Evolutionary conservation across 37 sponge, comb jelly and placozoan species (phyloP).

Genomic region (Ianthella basta): DNA sequence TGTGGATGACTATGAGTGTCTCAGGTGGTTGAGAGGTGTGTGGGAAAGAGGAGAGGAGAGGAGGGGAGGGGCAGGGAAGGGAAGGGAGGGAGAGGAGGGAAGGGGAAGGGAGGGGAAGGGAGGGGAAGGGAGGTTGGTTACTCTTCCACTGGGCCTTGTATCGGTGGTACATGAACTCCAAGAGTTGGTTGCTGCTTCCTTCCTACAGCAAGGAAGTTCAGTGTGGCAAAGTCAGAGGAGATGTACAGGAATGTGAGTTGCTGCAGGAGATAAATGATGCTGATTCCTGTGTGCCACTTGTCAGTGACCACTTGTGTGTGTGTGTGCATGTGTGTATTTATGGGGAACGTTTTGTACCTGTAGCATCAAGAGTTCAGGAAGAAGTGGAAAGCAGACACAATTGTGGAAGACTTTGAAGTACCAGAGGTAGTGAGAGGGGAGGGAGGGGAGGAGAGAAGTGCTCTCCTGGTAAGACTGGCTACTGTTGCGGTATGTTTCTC

Average conservation of each 20-base stretch:
- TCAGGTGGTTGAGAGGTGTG: slow-evolving; percentile 73
- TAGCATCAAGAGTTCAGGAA: slow-evolving; percentile 60
- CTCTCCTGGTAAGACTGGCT: too few relatives aligned
- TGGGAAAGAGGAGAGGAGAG: neutral
- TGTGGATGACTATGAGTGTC: slow-evolving; percentile 50
- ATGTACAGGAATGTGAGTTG: slow-evolving; percentile 70
- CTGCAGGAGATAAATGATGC: neutral
- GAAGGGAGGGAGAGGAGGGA: too few relatives aligned
- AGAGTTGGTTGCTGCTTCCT: too few relatives aligned
- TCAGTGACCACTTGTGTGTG: neutral
- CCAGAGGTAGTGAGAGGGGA: slow-evolving; percentile 48
- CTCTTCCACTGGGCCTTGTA: too few relatives aligned
- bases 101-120: too few relatives aligned
- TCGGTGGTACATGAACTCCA: too few relatives aligned
- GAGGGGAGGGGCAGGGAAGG: too few relatives aligned
- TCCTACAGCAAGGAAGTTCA: slow-evolving; percentile 58
- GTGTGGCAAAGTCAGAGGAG: slow-evolving; percentile 56
- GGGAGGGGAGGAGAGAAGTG: too few relatives aligned
- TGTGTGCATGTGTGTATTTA: neutral
- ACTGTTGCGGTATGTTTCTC: too few relatives aligned
- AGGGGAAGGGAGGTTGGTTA: too few relatives aligned
- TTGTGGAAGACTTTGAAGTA: slow-evolving; percentile 58
- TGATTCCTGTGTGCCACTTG: neutral
- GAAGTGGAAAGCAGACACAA: slow-evolving; percentile 43
- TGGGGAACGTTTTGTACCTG: neutral